phyloP scores from a whole-genome alignment of 2,888 invertebrate genomes.

The Calameuta pallipes region DNA sequence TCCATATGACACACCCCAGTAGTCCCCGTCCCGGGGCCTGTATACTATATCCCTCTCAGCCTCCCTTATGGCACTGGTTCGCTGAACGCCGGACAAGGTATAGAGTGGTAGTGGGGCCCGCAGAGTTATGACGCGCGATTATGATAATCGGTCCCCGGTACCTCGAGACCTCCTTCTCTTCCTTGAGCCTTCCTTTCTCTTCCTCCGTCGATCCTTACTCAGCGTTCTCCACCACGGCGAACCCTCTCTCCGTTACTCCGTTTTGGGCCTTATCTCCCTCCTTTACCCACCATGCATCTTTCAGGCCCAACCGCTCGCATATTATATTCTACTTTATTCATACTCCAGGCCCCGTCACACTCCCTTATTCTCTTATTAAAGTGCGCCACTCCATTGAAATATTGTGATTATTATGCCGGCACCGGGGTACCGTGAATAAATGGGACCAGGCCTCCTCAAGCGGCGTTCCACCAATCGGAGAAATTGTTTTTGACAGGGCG shows the following conservation, averaged over 20 bases:
- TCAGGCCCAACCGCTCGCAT: constrained; percentile 35
- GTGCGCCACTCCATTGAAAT: constrained; percentile 41
- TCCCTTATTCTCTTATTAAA: constrained; percentile 42
- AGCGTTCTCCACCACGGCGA: background rate
- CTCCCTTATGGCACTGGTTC: constrained; percentile 8
- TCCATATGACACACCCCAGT: constrained; percentile 35
- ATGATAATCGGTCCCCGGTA: constrained; percentile 56
- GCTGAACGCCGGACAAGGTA: constrained; percentile 29
- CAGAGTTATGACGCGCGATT: constrained; percentile 60
- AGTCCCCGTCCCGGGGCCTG: constrained; percentile 18
- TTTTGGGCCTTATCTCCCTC: constrained; percentile 25
- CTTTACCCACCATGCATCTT: constrained; percentile 24
- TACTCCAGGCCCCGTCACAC: constrained; percentile 36
- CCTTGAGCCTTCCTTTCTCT: constrained; percentile 23
- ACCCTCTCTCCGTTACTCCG: constrained; percentile 13
- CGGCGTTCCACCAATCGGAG: constrained; percentile 24
- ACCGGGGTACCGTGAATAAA: constrained; percentile 20
- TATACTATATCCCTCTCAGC: background rate
- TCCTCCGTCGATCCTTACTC: background rate
- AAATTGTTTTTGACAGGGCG: constrained; percentile 29
- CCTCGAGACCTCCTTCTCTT: constrained; percentile 25
- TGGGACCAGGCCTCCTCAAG: constrained; percentile 10
- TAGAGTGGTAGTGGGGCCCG: constrained; percentile 46
- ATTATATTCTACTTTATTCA: constrained; percentile 56
- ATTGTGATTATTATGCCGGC: constrained; percentile 32